Conservation (phyloP, 1,140 invertebrate species). For the Drosophila ogumai region DNA sequence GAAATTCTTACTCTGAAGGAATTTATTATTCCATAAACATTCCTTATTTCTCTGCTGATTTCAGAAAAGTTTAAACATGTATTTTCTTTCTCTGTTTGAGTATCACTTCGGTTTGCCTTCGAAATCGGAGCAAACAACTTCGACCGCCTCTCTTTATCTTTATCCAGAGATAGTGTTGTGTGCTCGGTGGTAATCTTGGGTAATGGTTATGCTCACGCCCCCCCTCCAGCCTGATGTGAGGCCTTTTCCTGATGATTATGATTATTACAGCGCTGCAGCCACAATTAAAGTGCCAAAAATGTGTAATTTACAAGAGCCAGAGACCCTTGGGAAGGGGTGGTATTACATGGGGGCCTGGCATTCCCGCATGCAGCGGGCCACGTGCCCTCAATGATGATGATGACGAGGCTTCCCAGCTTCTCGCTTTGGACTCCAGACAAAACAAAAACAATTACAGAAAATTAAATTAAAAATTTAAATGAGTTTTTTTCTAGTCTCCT, state of each 20-base stretch:
- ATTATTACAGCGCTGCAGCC: conserved; percentile 61
- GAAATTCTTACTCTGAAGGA: not conserved
- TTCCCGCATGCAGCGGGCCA: conserved; percentile 49
- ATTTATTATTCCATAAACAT: not conserved
- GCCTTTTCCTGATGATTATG: conserved; percentile 37
- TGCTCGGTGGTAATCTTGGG: conserved; percentile 44
- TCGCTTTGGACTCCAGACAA: not conserved
- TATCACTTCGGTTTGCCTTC: conserved; percentile 38
- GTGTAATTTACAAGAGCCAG: conserved; percentile 49
- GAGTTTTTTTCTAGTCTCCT: conserved; percentile 20
- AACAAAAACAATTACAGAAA: conserved; percentile 41
- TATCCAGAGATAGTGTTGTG: conserved; percentile 48
- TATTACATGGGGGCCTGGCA: conserved; percentile 4
- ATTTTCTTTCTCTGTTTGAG: conserved; percentile 7
- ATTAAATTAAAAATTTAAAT: conserved; percentile 76
- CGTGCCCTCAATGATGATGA: conserved; percentile 44
- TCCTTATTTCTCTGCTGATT: not conserved
- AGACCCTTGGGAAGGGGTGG: not conserved
- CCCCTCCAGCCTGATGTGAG: not conserved
- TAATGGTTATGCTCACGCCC: conserved; percentile 47
- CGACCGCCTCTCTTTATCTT: conserved; percentile 46
- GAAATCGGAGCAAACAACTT: conserved; percentile 50
- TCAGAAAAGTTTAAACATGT: conserved; percentile 4
- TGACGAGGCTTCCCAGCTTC: not conserved
- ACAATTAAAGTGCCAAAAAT: conserved; percentile 64